Base-by-base conservation (phyloP, 2,797 vertebrate genomes). In the Anguilla marmorata region DNA sequence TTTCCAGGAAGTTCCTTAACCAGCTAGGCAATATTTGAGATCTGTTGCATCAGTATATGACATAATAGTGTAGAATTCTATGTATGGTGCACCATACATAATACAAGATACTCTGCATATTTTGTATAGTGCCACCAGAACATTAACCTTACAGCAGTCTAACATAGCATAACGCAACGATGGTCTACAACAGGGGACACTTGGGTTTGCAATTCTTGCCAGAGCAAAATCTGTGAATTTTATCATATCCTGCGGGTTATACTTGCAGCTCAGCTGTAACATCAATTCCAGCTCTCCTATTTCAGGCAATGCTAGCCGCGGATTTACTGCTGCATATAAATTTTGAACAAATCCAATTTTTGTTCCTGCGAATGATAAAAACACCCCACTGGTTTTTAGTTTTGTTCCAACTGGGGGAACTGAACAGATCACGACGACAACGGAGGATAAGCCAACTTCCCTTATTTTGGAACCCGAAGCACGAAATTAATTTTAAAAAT, bases 291-390 rank as follows among this genome's bases (percentile, higher is more conserved):
- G n/a, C 60, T 66, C 3, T 66, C 60, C 60, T 60, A 60, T 66
- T n/a, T 66, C 60, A 66, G 24, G 60, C 60, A 66, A n/a, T n/a
- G 60, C 60, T n/a, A 6, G 21, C 60, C n/a, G 3, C 8, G 60
- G 60, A 66, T 66, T 66, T 66, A 66, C 60, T 66, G 60, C 60
- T 66, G 60, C n/a, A n/a, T 66, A 66, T 66, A n/a, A 21, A 66
- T 66, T 66, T 66, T 66, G 3, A 66, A 66, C 60, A 66, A n/a
- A 66, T 21, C n/a, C 9, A 66, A n/a, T 66, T 66, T 66, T 66
- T n/a, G 60, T 66, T 24, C 60, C 60, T 66, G 24, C 60, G n/a
- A 66, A 66, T 2, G 24, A 21, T 6, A 21, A 66, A 66, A 66
- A 66, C 60, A 66, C n/a, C 60, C 60, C n/a, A 7, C n/a, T 66